Evolutionary conservation across 1,140 invertebrate species (phyloP), one percentile per base, ranked within the genome.

Genomic region (Sminthurinus signatus): DNA sequence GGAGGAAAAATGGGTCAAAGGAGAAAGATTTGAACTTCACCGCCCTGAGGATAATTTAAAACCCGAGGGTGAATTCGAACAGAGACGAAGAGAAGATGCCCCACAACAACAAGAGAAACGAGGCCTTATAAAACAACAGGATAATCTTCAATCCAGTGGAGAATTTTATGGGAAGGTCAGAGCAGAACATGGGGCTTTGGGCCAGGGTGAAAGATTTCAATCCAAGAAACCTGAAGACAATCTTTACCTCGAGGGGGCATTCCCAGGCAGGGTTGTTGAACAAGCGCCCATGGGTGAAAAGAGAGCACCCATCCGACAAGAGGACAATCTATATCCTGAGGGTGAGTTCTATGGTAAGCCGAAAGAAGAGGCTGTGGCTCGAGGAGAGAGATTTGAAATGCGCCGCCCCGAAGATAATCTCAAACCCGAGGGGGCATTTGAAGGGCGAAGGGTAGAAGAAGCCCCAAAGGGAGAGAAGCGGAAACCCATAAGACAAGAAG

Each of bases 71-170:
- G 82, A 85, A 80, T 73, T 73, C 27, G 55, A 63, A n/a, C n/a
- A 43, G 0, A 25, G 42, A 46, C 61, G 51, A 4, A 5, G 27
- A n/a, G 84, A 87, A 68, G 86, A 86, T 73, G 79, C 75, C 69
- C 75, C 78, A 31, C 79, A 85, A 73, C 85, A 85, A 19, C 5
- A 8, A 36, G 80, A 84, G 12, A 85, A 87, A 68, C 80, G 82
- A 60, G 73, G 8, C 2, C 19, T 54, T 8, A 36, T 28, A 15
- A 48, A 51, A 10, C 62, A 27, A 14, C 15, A 25, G 48, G 25
- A 57, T 57, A 19, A 59, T 42, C 25, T 72, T 12, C 43, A 43
- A 2, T 25, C 32, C 2, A 60, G 67, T 39, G 65, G 64, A 3
- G 56, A 64, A 10, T 69, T 66, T 25, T 28, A 15, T 28, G 15